These are phyloP conservation scores for Mixornis gularis DNA, from an alignment of 2,113 vertebrate species.

Conservation along the genomic window DNA sequence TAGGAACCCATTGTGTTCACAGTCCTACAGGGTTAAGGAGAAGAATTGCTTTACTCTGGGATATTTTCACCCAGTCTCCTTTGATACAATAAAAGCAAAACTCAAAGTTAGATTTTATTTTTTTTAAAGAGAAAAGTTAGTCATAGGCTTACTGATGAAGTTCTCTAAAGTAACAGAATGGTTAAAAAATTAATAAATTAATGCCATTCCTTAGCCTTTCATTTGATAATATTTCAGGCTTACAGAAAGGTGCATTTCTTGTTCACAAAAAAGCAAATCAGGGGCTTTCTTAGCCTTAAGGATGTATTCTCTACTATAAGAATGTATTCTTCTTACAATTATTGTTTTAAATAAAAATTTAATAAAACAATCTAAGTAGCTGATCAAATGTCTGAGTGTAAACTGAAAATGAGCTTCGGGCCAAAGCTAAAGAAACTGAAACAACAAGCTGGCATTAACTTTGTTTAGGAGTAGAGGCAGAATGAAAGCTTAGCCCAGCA, in stretches of 20 bases:
- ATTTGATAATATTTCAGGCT: not conserved
- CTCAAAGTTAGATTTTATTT: not conserved
- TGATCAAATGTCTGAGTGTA: slow-evolving; percentile 37
- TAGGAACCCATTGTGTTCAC: not conserved
- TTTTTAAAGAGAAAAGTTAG: not conserved
- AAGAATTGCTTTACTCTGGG: not conserved
- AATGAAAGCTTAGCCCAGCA: slow-evolving; percentile 53
- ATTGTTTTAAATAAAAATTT: not conserved
- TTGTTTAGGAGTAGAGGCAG: slow-evolving; percentile 17
- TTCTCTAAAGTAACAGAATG: not conserved
- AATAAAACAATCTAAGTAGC: not conserved
- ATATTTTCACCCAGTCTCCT: not conserved
- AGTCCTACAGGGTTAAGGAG: not conserved
- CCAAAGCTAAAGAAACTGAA: slow-evolving; percentile 19
- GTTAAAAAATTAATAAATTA: not conserved
- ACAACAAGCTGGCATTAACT: slow-evolving; percentile 29
- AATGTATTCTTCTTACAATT: not conserved
- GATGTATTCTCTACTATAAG: not conserved
- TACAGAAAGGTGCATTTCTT: not conserved
- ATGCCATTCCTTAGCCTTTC: not conserved
- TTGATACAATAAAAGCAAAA: not conserved
- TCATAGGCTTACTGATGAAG: not conserved
- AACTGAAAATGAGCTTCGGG: slow-evolving; percentile 39
- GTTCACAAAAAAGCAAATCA: not conserved
- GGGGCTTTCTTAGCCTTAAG: not conserved